Base-by-base conservation (phyloP, 2,113 vertebrate genomes). In the Oryzias celebensis region DNA sequence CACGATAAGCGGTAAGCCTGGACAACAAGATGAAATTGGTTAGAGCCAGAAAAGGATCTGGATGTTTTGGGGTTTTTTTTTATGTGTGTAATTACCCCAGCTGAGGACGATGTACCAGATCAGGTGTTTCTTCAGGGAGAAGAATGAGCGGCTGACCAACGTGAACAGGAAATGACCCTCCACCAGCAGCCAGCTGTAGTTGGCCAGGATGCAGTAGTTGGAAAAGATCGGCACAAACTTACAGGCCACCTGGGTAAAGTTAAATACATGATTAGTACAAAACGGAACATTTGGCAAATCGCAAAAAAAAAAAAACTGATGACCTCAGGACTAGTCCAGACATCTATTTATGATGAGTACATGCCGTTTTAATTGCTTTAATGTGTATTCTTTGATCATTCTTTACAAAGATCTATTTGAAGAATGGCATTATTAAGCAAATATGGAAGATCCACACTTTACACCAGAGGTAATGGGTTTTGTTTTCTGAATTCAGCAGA, bases 101-200 rank as follows among this genome's bases (percentile, higher is more conserved):
- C 96, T 96, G 0, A 98, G 90, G 59, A 83, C 43, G 12, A 95
- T 92, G 90, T 97, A 97, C 81, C 92, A 91, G 85, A 85, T 89
- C 22, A 98, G 89, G 78, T 92, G 94, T 77, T 93, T 95, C 84
- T 68, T 94, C 78, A 94, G 90, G 0, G 94, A 95, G 93, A 94
- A 97, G 90, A 96, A 95, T 71, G 94, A 95, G 85, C 94, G 72
- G 65, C 89, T 90, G 53, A 98, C 92, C 52, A 98, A 90, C 0
- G 93, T 94, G 84, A 98, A 94, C 12, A 98, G 95, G 78, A 97
- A 98, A 60, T 98, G 92, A 10, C 94, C 95, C 82, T 98, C 97
- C 48, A 94, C 93, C 1, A 98, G 90, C 77, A 98, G 88, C 97
- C 97, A 98, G 89, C 93, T 94, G 77, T 96, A 98, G 89, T 98